phyloP scores from a whole-genome alignment of 2,113 vertebrate genomes.

The Equus przewalskii region DNA sequence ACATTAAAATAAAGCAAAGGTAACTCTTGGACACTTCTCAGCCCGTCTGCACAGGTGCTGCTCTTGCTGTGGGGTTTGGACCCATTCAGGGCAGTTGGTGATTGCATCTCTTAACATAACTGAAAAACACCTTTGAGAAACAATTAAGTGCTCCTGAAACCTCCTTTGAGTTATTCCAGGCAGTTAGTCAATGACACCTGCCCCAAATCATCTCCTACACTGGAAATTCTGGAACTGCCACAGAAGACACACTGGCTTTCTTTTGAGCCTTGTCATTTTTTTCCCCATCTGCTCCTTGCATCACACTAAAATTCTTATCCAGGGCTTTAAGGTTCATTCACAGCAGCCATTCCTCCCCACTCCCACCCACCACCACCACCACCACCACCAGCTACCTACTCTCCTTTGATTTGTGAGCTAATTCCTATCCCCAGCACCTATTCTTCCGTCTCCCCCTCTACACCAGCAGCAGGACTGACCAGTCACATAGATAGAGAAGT shows the following conservation, averaged over 20 bases:
- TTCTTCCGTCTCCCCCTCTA: neutral
- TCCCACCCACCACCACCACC: too few species aligned
- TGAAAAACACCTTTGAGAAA: too few species aligned
- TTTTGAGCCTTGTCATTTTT: neutral
- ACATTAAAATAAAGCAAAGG: too few species aligned
- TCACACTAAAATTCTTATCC: neutral
- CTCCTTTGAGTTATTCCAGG: too few species aligned
- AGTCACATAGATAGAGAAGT: neutral
- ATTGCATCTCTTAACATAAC: too few species aligned
- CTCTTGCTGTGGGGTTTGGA: too few species aligned
- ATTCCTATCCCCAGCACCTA: neutral
- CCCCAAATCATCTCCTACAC: neutral
- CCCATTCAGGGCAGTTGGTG: too few species aligned
- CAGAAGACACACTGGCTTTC: neutral
- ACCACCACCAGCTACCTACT: neutral
- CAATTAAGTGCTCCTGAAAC: too few species aligned
- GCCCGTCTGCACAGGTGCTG: too few species aligned
- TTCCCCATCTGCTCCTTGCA: neutral
- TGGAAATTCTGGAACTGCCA: neutral
- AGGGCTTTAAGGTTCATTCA: neutral
- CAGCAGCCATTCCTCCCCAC: neutral
- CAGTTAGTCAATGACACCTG: too few species aligned
- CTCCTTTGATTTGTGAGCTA: neutral
- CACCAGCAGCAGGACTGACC: neutral
- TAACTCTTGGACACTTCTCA: too few species aligned